phyloP scores from a whole-genome alignment of 2,888 invertebrate genomes.

The Pristionchus japonicus region DNA sequence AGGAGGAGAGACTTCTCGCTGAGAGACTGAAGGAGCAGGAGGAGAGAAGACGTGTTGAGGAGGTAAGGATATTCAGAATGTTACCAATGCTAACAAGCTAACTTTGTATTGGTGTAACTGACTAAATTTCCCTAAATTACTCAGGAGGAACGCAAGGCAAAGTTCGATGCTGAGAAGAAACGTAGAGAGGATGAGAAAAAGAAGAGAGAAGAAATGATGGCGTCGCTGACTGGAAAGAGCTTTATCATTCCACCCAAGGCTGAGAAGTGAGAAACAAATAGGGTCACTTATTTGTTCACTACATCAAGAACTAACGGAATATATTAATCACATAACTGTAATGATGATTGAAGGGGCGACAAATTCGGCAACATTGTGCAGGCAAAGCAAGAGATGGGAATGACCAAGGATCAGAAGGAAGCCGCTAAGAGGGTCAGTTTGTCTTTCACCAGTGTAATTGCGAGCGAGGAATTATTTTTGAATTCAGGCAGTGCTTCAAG shows the following conservation, averaged over 20 bases:
- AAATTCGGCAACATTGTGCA: conserved; percentile 84
- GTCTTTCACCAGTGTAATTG: too few relatives aligned
- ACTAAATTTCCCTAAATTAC: background rate
- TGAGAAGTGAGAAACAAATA: conserved; percentile 41
- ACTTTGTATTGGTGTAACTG: too few relatives aligned
- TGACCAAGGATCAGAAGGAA: conserved; percentile 99
- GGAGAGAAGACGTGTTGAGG: conserved; percentile 70
- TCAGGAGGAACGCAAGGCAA: conserved; percentile 65
- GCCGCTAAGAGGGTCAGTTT: conserved; percentile 90
- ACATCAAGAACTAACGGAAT: too few relatives aligned
- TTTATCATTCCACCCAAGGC: conserved; percentile 46
- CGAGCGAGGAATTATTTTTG: too few relatives aligned
- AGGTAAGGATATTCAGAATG: too few relatives aligned
- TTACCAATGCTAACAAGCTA: too few relatives aligned
- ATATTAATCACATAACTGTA: too few relatives aligned
- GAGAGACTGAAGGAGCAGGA: conserved; percentile 68
- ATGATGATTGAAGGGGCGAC: conserved; percentile 61
- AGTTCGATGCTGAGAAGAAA: conserved; percentile 65
- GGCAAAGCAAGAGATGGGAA: conserved; percentile 95
- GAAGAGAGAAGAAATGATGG: conserved; percentile 70
- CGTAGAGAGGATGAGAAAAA: conserved; percentile 73
- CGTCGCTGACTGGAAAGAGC: conserved; percentile 49
- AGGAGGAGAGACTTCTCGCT: conserved; percentile 71
- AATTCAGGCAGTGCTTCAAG: conserved; percentile 55
- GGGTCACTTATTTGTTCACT: too few relatives aligned